phyloP scores from a whole-genome alignment of 2,888 invertebrate species.

The Synanthedon myopaeformis region DNA sequence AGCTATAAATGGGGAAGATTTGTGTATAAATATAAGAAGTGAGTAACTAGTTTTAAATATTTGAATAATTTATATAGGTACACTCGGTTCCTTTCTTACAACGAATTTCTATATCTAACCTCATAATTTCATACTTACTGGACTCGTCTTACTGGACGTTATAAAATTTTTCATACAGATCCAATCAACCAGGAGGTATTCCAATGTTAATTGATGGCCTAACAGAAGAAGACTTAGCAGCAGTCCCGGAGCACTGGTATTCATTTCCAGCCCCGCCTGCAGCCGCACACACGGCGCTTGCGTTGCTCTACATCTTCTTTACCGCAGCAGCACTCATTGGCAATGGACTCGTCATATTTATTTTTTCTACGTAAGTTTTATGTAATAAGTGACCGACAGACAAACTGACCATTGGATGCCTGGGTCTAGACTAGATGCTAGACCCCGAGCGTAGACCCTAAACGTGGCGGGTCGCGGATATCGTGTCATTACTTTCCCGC shows the following conservation, averaged over 20 bases:
- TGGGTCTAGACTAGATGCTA: no score
- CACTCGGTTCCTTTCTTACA: no score
- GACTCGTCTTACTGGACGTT: no score
- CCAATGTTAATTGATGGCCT: conserved; percentile 81
- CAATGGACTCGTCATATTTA: conserved; percentile 87
- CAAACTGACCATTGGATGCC: background rate
- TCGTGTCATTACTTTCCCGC: no score
- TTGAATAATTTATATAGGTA: no score
- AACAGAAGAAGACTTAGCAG: conserved; percentile 78
- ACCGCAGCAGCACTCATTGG: conserved; percentile 79
- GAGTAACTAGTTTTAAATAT: no score
- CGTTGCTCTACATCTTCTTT: conserved; percentile 81
- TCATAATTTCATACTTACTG: no score
- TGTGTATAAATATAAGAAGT: no score
- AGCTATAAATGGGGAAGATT: no score
- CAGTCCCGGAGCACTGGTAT: conserved; percentile 87
- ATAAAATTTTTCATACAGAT: conserved; percentile 2
- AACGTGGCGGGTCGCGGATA: no score
- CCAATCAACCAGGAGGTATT: conserved; percentile 27
- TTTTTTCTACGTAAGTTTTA: conserved; percentile 79
- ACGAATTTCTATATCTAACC: no score
- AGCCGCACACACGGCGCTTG: conserved; percentile 83
- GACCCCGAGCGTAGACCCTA: no score
- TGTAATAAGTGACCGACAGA: background rate
- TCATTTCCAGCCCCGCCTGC: conserved; percentile 83